phyloP scores from a whole-genome alignment of 2,888 invertebrate genomes.

The Coecobrya sp. region DNA sequence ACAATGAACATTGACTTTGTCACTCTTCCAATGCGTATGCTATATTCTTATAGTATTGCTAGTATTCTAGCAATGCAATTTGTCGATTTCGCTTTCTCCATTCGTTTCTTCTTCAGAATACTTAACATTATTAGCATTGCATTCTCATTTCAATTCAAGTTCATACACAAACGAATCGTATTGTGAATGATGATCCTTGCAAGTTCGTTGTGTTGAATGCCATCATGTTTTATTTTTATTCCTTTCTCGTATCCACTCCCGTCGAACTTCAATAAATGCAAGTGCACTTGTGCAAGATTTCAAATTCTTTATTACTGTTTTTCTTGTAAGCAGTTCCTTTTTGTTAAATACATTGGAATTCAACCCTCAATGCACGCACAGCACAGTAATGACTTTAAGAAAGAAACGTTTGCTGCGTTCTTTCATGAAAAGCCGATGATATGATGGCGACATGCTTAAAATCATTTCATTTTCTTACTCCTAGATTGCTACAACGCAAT shows the following conservation, averaged over 20 bases:
- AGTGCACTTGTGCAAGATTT: constrained; percentile 38
- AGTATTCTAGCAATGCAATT: too few species aligned
- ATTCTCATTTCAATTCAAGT: constrained; percentile 26
- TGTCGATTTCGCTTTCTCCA: background rate
- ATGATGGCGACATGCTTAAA: background rate
- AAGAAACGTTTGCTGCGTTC: constrained; percentile 17
- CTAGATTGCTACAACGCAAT: constrained; percentile 1
- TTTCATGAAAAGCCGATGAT: background rate
- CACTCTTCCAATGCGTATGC: too few species aligned
- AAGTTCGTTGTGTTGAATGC: background rate
- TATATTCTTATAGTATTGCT: too few species aligned
- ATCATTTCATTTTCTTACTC: background rate
- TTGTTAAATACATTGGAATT: background rate
- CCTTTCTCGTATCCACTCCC: background rate
- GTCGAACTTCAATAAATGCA: constrained; percentile 34
- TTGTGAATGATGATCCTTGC: background rate
- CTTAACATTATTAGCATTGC: background rate
- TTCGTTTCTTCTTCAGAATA: background rate
- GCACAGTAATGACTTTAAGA: background rate
- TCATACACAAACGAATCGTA: background rate
- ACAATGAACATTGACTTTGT: too few species aligned
- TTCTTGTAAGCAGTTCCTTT: background rate
- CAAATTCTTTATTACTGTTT: constrained; percentile 14
- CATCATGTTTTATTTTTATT: constrained; percentile 43
- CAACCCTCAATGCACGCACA: background rate